Conservation (phyloP, 2,797 vertebrate species). For the Mallotus villosus region DNA sequence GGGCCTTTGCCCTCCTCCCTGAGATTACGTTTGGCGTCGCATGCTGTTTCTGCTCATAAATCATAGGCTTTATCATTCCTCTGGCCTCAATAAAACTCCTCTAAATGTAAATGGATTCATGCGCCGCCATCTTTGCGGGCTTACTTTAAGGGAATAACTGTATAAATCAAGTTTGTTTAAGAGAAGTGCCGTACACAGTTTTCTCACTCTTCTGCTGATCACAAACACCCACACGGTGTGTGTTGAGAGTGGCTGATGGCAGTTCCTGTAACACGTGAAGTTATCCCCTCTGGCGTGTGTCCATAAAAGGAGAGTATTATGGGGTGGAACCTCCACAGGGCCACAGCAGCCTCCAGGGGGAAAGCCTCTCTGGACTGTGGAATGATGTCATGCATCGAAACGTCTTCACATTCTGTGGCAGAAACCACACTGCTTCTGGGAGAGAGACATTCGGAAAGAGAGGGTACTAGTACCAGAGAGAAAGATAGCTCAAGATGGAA, state of each 20-base stretch:
- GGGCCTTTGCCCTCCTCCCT: background rate
- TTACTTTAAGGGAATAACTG: slow-evolving; percentile 57
- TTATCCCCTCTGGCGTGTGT: slow-evolving; percentile 37
- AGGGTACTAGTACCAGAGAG: background rate
- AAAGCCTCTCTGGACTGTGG: slow-evolving; percentile 15
- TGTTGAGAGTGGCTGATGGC: background rate
- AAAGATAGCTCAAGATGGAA: background rate
- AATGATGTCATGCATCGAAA: background rate
- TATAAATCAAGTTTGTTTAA: slow-evolving; percentile 64
- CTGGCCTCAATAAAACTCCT: slow-evolving; percentile 63
- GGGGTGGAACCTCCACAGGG: slow-evolving; percentile 26
- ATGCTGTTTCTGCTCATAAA: slow-evolving; percentile 58
- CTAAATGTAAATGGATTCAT: slow-evolving; percentile 65
- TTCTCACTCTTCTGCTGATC: slow-evolving; percentile 32
- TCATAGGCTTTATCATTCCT: slow-evolving; percentile 64
- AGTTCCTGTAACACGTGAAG: slow-evolving; percentile 9
- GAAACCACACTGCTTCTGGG: background rate
- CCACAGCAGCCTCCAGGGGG: slow-evolving; percentile 18
- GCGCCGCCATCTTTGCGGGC: slow-evolving; percentile 35
- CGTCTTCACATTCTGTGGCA: background rate
- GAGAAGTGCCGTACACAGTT: slow-evolving; percentile 21
- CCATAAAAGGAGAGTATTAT: slow-evolving; percentile 34
- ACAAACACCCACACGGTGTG: background rate
- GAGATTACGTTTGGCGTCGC: slow-evolving; percentile 53
- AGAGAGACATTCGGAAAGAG: background rate